Evolutionary conservation across 2,113 vertebrate species (phyloP), one percentile per base, ranked within the genome.

Genomic region (Trachemys scripta): DNA sequence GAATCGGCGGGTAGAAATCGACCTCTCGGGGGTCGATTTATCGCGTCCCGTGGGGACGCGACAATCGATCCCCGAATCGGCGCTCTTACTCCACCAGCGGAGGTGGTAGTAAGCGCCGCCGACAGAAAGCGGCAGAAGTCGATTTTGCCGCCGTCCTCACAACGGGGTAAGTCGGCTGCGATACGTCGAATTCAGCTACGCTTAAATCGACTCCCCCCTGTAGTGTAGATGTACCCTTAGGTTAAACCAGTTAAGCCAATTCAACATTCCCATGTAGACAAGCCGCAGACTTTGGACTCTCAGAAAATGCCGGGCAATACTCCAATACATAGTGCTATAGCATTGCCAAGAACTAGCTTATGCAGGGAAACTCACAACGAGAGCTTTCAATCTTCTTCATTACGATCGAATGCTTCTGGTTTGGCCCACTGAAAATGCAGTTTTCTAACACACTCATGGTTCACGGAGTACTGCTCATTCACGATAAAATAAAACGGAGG

Each of bases 361-460:
- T 53, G 17, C 12, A 92, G 82, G 69, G 49, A 90, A 96, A 86
- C 38, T 92, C 89, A 93, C 72, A 93, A 35, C 8, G 78, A 88
- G 83, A 88, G 49, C 87, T 75, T 96, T 94, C 81, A 95, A 72
- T 8, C 53, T 54, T 65, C 89, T 96, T 96, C 96, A 93, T 87
- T 90, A 93, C 79, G 57, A 95, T 22, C 65, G 84, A 96, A 90
- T n/a, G 47, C 2, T 86, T 22, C 79, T 81, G 22, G 82, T 86
- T 50, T 35, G 88, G 27, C 42, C 90, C 81, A 85, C 87, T 90
- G 81, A 78, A 94, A 95, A 87, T 42, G 50, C 22, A 80, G n/a
- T 89, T 50, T 88, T 56, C 82, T 87, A 59, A 84, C 89, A 49
- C 16, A 16, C 81, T 72, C 3, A 47, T 35, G 83, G 35, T 50